Percentiles rank a stretch among this genome's conserved stretches.
Evolutionary conservation across 2,113 vertebrate species (phyloP).

Genomic region (Myiagra hebetior): DNA sequence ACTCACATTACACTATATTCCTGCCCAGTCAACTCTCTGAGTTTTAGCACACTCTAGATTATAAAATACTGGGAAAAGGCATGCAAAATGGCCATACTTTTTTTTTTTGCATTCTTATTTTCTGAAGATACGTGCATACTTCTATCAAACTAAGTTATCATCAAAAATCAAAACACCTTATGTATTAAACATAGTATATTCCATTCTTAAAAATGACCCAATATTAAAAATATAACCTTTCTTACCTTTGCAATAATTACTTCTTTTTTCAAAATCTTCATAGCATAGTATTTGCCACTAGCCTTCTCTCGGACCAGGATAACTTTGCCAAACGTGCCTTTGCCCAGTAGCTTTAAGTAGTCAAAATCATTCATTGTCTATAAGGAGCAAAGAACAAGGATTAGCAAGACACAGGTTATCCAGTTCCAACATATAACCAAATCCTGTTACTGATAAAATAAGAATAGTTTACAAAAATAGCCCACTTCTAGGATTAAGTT

Average conservation of each 20-base stretch:
- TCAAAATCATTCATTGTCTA: constrained; percentile 99
- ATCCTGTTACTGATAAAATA: background rate
- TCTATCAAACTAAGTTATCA: background rate
- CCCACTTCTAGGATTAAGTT: background rate
- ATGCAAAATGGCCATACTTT: background rate
- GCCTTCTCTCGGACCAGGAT: constrained; percentile 97
- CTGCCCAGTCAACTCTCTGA: background rate
- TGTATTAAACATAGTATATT: background rate
- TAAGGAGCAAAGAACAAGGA: constrained; percentile 28
- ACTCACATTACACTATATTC: background rate
- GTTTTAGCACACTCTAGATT: background rate
- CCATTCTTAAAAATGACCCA: background rate
- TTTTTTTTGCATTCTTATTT: background rate
- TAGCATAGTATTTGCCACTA: constrained; percentile 97
- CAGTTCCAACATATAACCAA: background rate
- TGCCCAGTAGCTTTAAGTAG: constrained; percentile 97
- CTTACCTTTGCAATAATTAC: constrained; percentile 97
- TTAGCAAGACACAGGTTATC: background rate
- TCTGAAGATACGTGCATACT: background rate
- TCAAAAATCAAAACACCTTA: background rate
- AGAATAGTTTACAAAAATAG: background rate
- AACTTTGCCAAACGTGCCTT: constrained; percentile 98
- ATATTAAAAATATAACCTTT: background rate
- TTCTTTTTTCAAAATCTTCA: constrained; percentile 99
- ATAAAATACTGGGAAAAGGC: background rate